These are phyloP conservation scores for Sturnira hondurensis DNA, from an alignment of 2,113 vertebrate species.

Conservation along the genomic window DNA sequence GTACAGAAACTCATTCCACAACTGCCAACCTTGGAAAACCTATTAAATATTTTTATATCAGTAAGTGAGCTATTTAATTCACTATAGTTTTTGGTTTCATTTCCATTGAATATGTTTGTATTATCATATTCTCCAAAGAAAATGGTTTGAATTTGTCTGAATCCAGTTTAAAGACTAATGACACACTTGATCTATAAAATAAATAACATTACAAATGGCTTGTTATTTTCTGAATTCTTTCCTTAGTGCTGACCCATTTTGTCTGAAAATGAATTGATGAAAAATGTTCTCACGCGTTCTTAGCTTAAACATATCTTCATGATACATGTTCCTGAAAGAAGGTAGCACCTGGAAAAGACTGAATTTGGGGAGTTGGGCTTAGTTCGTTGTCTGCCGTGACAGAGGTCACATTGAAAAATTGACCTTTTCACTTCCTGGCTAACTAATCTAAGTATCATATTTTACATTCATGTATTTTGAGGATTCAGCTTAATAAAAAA, in stretches of 20 bases:
- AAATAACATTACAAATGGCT: background rate
- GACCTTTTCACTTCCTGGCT: constrained; percentile 1
- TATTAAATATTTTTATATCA: constrained; percentile 99
- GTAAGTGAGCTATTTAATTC: constrained; percentile 83
- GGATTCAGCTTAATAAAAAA: background rate
- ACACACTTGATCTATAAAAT: background rate
- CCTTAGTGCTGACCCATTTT: background rate
- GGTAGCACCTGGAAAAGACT: background rate
- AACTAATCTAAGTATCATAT: constrained; percentile 5
- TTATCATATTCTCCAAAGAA: constrained; percentile 4
- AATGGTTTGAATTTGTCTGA: background rate
- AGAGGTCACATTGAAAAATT: constrained; percentile 8
- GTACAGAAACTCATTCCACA: constrained; percentile 99
- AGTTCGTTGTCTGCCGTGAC: background rate
- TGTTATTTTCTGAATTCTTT: constrained; percentile 43
- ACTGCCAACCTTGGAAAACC: constrained; percentile 97
- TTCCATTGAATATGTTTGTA: constrained; percentile 36
- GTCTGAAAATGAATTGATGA: constrained; percentile 25
- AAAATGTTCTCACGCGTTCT: background rate
- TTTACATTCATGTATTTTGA: constrained; percentile 41
- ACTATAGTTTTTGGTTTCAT: background rate
- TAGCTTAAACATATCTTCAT: constrained; percentile 12
- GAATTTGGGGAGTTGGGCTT: background rate
- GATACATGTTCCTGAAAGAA: background rate
- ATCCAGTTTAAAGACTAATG: background rate